Base-by-base conservation (phyloP, 2,888 invertebrate genomes). In the Malacosoma neustria region DNA sequence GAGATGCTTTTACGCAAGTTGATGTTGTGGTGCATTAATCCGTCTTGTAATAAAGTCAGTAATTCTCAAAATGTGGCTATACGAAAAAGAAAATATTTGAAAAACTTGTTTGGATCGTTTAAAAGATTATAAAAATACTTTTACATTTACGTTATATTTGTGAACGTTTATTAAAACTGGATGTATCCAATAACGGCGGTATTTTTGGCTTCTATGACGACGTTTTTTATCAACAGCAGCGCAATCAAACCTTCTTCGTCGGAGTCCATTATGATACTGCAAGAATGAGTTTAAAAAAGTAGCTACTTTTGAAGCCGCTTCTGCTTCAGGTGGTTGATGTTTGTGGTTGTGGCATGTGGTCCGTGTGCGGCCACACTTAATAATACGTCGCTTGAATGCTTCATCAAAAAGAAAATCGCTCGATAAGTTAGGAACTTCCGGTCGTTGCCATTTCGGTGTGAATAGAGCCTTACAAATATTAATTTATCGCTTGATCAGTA, bases 231-330 rank as follows among this genome's bases (percentile, higher is more conserved):
- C 38, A 49, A 33, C 46, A 52, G 47, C 32, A 51, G 52, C 51
- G 47, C 33, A 37, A 33, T 42, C 45, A 51, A 49, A 51, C 51
- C 48, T 54, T 50, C 47, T 45, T 51, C 47, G 49, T 53, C 49
- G 7, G 53, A 53, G 47, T 54, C 47, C 48, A 49, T 50, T 42
- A 41, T 43, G 41, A 43, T 42, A 42, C 42, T 44, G 42, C 35
- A 36, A 14, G 42, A 39, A 36, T 14, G 34, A 41, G 39, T 35
- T 37, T 43, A 46, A 48, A 45, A 36, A 38, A 38, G 38, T 34
- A 33, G 33, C 49, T 46, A 44, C 50, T 36, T 49, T 48, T 48
- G 48, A 38, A 11, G 42, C 44, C 39, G 48, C 42, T 48, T 51
- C 44, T 43, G 48, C 48, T 44, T 49, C 48, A 47, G 22, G 50